Evolutionary conservation across 2,797 vertebrate genomes (phyloP), one percentile per base, ranked within the genome.

Genomic region (Pangasius larnaudii): DNA sequence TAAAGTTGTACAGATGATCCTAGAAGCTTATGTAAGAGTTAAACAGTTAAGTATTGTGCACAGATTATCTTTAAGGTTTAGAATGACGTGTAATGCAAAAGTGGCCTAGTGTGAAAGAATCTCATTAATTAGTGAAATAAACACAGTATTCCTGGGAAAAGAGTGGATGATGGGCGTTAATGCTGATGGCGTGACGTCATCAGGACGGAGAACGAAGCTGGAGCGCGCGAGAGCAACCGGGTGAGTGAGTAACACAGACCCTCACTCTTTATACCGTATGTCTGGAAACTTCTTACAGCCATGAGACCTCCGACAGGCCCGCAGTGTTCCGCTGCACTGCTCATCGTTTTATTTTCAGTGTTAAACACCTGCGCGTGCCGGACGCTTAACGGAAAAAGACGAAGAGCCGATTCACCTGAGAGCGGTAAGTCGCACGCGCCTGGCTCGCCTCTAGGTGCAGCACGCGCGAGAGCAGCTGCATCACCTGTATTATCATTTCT

Each of bases 381-480:
- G 91, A 93, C 91, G 77, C 56, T 84, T 16, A 78, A 49, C 42
- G 88, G 87, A 53, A 59, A 88, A 79, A 51, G 79, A 85, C 86
- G 86, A 81, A 83, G 6, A 11, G 81, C 58, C 86, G 89, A 80
- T 19, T 87, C 87, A 90, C 85, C 91, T 87, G 85, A 90, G 51
- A 89, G 1, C 18, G 95, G 95, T 96, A 94, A 95, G 84, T 59
- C 24, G 71, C 53, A 18, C 69, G 69, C 61, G 61, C 61, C 80
- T 18, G 79, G 9, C 9, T 16, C 2, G 19, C 3, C 27, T 78
- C 49, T 3, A 30, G 49, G 42, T 49, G 4, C 24, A 49, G 42
- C 42, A 16, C 24, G 42, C 42, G 42, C 72, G 42, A 51, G 24
- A 51, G 74, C 27, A 1, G 9, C 75, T 19, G 75, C 49, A 33